Evolutionary conservation across 2,113 vertebrate species (phyloP), one percentile per base, ranked within the genome.

Genomic region (Rattus rattus): DNA sequence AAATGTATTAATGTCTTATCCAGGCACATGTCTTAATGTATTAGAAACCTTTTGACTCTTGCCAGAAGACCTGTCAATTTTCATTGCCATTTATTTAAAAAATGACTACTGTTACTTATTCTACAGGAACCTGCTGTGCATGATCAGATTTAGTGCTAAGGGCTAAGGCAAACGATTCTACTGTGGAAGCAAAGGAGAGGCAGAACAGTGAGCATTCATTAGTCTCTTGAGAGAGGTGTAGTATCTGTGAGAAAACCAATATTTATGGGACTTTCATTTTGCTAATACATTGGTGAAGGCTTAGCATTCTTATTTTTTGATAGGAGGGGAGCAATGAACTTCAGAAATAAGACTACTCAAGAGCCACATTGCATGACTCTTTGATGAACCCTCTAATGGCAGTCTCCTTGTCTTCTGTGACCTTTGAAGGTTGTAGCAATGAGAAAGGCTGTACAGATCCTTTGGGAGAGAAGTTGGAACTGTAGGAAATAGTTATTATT

Each of bases 361-460:
- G 83, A 33, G 33, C 77, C 11, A 0, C 39, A 17, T 87, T 73
- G 19, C 33, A 56, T 3, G 33, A 39, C 20, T 26, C 2, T 76
- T 86, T 88, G 85, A 80, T 69, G 33, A 79, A 84, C 17, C 43
- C 4, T 2, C 26, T 67, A 8, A 2, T 33, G 33, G 90, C 67
- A 47, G 14, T 20, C 36, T 56, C 7, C 4, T 65, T n/a, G 75
- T 75, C 65, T 90, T 28, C 0, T 4, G 63, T 36, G 87, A 59
- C 22, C 76, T 95, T 95, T 89, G 93, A 72, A 81, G 90, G 1
- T 75, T 88, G 92, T 75, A 77, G 70, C 96, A 69, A 33, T 43
- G 47, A 90, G 61, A 11, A 0, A 20, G 12, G 59, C 26, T 56
- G 1, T 52, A 67, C 33, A 28, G 84, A 61, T 49, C 49, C 47